Evolutionary conservation across 2,113 vertebrate species (phyloP).

Genomic region (Aplodontia rufa): DNA sequence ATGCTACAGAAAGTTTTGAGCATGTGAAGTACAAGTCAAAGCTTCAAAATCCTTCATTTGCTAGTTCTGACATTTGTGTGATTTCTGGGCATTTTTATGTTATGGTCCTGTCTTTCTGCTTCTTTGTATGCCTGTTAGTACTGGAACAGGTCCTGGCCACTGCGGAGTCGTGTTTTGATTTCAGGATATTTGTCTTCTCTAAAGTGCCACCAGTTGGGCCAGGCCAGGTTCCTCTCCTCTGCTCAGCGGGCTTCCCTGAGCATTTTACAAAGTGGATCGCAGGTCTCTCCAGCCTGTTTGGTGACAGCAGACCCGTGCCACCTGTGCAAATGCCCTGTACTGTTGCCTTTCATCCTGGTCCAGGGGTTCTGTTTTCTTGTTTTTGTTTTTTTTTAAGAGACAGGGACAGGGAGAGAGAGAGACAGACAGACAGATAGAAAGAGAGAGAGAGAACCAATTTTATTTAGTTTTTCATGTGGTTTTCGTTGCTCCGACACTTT

Average conservation of each 20-base stretch:
- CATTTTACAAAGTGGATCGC: rapidly evolving
- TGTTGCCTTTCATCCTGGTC: too few species aligned
- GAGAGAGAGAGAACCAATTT: too few species aligned
- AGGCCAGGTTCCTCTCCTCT: background rate
- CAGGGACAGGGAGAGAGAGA: too few species aligned
- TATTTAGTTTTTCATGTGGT: too few species aligned
- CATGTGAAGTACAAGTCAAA: background rate
- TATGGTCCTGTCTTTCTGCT: too few species aligned
- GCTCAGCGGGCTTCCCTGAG: background rate
- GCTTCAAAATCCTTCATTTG: background rate
- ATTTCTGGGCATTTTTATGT: background rate
- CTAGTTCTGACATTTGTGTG: background rate
- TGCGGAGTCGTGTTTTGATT: too few species aligned
- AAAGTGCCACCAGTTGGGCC: too few species aligned
- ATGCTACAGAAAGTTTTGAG: background rate
- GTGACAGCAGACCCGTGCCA: background rate
- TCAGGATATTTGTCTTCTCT: background rate
- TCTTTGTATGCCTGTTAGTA: background rate
- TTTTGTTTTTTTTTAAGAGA: too few species aligned
- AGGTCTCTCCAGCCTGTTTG: background rate
- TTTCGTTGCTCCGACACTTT: too few species aligned
- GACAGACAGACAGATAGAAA: too few species aligned
- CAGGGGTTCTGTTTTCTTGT: too few species aligned
- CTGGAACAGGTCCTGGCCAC: background rate
- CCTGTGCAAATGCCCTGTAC: rapidly evolving